Evolutionary conservation across 1,140 invertebrate genomes (phyloP), one percentile per base, ranked within the genome.

Genomic region (Idris sp.): DNA sequence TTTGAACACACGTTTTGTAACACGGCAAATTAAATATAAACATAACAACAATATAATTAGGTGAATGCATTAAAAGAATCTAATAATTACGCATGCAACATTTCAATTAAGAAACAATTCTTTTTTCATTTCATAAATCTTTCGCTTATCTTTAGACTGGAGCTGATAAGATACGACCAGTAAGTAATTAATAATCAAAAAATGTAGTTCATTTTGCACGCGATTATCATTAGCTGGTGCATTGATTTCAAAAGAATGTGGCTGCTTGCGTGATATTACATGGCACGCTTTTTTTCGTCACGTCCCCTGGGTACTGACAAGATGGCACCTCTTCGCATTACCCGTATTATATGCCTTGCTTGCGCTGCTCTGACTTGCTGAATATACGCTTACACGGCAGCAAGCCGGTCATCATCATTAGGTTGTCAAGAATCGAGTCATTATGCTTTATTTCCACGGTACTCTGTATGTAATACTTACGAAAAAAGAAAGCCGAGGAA

Each of bases 371-470:
- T 77, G 77, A 59, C 72, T 80, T 54, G 13, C 38, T 22, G 28
- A 46, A 41, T 62, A 65, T 77, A 82, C 78, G 77, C 69, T 75
- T n/a, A n/a, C 65, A 76, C 76, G 78, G 81, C 77, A 81, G 82
- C 82, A 84, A 85, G 82, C 80, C 81, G 84, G 82, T 86, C 84
- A 87, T 87, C 84, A 87, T 87, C 86, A 87, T 87, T 87, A 87
- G 81, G 81, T 86, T 81, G 83, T 84, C 82, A 83, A 74, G 81
- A 85, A 85, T 85, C 79, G 84, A 80, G 84, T 83, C 84, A 87
- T 87, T 87, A 87, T 85, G 79, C 84, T 85, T 85, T 83, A 86
- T 87, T 84, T 87, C 81, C 67, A 77, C 74, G 75, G 72, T 69
- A 74, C 79, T 79, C 61, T 73, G 76, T 79, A 72, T 80, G 68